These are phyloP conservation scores for Meandrusa payeni DNA, from an alignment of 2,888 invertebrate species.

Conservation along the genomic window DNA sequence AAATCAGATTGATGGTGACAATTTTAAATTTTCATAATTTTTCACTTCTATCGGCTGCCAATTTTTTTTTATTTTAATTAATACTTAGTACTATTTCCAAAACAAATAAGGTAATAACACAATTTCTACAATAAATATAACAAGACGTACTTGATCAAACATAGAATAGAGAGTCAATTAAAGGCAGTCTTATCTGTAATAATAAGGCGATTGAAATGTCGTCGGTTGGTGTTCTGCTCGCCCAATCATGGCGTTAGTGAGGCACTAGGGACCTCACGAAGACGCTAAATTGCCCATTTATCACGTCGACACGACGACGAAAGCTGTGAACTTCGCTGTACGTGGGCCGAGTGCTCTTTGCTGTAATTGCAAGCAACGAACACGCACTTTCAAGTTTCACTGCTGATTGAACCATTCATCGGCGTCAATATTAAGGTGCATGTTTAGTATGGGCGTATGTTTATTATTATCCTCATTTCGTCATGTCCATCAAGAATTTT, in stretches of 20 bases:
- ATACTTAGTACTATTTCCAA: too few relatives aligned
- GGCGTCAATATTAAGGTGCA: not conserved
- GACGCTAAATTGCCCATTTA: constrained; percentile 19
- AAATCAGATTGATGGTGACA: too few relatives aligned
- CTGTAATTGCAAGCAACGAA: constrained; percentile 14
- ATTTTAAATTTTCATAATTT: too few relatives aligned
- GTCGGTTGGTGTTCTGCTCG: not conserved
- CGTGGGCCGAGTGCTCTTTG: constrained; percentile 18
- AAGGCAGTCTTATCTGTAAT: not conserved
- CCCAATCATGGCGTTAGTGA: constrained; percentile 2
- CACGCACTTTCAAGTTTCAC: constrained; percentile 21
- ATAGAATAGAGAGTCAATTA: not conserved
- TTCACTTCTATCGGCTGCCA: too few relatives aligned
- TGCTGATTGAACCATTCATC: constrained; percentile 16
- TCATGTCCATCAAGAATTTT: too few relatives aligned
- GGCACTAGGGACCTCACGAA: constrained; percentile 9
- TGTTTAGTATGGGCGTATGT: not conserved
- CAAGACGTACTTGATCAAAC: too few relatives aligned
- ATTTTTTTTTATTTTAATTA: too few relatives aligned
- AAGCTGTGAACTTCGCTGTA: constrained; percentile 9
- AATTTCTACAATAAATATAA: not conserved
- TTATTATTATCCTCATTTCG: too few relatives aligned
- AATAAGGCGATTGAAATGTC: constrained; percentile 8
- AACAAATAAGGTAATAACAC: not conserved
- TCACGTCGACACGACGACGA: constrained; percentile 18